Evolutionary conservation across 2,113 vertebrate species (phyloP).

Genomic region (Pluvialis apricaria): DNA sequence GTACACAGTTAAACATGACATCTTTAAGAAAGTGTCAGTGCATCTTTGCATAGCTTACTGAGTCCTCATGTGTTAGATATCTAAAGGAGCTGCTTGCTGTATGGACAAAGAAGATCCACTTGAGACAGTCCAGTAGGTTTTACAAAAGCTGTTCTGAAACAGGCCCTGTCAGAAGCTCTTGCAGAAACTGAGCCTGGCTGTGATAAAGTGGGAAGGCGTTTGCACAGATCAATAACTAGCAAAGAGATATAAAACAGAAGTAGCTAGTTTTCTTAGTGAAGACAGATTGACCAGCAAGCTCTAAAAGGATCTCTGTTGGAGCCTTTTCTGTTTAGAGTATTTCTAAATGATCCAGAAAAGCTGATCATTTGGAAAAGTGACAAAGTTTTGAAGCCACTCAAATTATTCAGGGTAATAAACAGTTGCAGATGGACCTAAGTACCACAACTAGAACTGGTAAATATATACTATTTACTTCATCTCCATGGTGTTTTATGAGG

Average conservation of each 20-base stretch:
- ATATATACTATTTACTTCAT: not conserved
- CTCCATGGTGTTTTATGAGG: accelerated
- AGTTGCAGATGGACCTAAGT: not conserved
- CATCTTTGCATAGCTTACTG: not conserved
- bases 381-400: not conserved
- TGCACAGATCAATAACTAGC: not conserved
- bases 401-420: not conserved
- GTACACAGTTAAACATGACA: not conserved
- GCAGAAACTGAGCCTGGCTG: not conserved
- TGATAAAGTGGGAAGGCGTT: not conserved
- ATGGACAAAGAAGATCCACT: not conserved
- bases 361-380: not conserved
- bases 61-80: not conserved
- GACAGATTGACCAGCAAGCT: not conserved
- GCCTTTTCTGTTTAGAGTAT: not conserved
- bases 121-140: not conserved
- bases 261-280: not conserved
- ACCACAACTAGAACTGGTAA: not conserved
- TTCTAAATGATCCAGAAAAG: not conserved
- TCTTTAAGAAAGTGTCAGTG: not conserved
- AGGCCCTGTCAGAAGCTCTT: not conserved
- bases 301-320: not conserved
- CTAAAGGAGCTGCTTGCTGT: not conserved
- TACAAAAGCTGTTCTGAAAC: not conserved
- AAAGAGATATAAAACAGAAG: not conserved